These are phyloP conservation scores for Charina bottae DNA, from an alignment of 2,113 vertebrate species.

Conservation along the genomic window DNA sequence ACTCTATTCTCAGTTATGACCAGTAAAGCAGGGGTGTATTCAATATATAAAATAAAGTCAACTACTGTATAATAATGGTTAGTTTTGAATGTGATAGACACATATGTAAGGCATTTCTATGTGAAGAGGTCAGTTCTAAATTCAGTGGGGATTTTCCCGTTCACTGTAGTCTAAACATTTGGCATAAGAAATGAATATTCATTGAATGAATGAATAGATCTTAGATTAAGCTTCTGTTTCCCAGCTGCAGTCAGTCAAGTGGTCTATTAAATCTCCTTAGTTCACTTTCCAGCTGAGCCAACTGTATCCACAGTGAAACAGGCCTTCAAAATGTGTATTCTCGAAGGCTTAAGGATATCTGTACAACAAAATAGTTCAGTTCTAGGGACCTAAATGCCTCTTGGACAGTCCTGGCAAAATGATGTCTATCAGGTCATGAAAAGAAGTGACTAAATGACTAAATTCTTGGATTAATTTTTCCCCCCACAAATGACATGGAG, in stretches of 20 bases:
- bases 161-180: neutral
- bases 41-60: neutral
- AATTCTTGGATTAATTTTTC: neutral
- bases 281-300: neutral
- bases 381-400: neutral
- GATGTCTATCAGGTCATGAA: neutral
- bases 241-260: neutral
- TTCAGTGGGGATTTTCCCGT: neutral
- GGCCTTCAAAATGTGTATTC: neutral
- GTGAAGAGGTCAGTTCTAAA: neutral
- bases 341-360: neutral
- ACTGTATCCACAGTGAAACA: neutral
- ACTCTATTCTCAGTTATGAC: neutral
- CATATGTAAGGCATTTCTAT: neutral
- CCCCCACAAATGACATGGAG: neutral
- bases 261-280: too few species aligned
- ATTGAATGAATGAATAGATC: neutral
- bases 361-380: neutral
- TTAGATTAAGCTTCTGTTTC: neutral
- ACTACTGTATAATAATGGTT: neutral
- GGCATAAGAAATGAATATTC: neutral
- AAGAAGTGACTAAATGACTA: neutral
- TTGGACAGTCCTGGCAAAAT: neutral
- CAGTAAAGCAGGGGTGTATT: neutral
- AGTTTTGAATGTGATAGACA: neutral